Evolutionary conservation across 2,113 vertebrate species (phyloP).

Genomic region (Bufo bufo): DNA sequence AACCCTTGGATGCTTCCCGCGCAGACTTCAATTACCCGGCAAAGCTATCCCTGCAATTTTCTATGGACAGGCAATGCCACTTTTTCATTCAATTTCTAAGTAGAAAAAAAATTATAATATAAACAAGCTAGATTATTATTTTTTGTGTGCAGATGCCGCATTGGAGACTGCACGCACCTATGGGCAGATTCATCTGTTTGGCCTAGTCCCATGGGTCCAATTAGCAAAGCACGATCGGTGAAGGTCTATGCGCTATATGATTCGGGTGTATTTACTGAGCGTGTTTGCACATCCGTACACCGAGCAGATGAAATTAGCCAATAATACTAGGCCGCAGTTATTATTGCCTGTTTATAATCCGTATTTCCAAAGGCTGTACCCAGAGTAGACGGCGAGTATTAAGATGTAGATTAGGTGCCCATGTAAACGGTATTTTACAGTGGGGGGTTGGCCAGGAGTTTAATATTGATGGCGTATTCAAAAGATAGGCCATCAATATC

Average conservation of each 20-base stretch:
- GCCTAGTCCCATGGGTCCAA: not conserved
- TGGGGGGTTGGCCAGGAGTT: no score
- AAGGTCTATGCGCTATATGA: not conserved
- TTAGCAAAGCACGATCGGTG: not conserved
- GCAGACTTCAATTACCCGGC: constrained; percentile 7
- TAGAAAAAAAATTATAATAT: not conserved
- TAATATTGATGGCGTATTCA: no score
- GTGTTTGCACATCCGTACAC: not conserved
- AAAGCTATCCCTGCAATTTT: not conserved
- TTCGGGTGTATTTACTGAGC: not conserved
- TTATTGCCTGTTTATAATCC: not conserved
- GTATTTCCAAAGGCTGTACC: not conserved
- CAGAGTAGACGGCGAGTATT: not conserved
- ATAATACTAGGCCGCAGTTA: not conserved
- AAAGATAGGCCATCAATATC: no score
- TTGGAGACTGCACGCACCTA: not conserved
- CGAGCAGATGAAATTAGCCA: not conserved
- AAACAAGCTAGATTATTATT: not conserved
- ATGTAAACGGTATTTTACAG: no score
- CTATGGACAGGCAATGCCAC: not conserved
- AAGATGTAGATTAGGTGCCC: no score
- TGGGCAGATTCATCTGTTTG: not conserved
- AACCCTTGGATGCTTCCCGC: constrained; percentile 46
- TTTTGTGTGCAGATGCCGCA: not conserved
- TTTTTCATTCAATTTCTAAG: not conserved